phyloP scores from a whole-genome alignment of 2,113 vertebrate species.

The Neolamprologus falcicula region DNA sequence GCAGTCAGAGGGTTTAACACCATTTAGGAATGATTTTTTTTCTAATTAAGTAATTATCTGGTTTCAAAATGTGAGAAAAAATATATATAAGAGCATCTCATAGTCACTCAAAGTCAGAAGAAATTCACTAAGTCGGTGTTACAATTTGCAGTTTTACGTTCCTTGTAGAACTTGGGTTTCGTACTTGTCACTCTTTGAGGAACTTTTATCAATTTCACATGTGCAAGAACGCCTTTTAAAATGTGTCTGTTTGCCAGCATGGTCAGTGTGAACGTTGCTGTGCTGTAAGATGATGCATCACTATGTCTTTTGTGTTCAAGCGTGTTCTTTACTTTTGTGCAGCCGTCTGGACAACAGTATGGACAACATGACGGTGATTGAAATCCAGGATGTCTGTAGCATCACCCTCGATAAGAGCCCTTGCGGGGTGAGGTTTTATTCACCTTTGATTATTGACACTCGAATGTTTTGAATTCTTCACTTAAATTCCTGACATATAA shows the following conservation, averaged over 20 bases:
- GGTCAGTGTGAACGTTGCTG: not conserved
- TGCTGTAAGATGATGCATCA: not conserved
- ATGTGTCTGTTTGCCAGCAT: not conserved
- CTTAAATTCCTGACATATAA: not conserved
- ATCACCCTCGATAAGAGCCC: conserved; percentile 31
- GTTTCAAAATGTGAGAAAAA: not conserved
- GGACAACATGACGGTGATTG: not conserved
- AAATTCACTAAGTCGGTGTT: not conserved
- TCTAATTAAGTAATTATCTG: not conserved
- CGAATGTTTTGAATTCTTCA: not conserved
- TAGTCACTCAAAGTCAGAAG: not conserved
- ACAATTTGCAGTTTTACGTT: not conserved
- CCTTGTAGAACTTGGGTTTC: not conserved
- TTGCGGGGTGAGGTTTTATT: conserved; percentile 50
- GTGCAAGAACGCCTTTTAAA: rapidly evolving
- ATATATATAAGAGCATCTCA: not conserved
- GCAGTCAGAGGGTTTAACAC: not conserved
- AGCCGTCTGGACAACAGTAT: conserved; percentile 41
- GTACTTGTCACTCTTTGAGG: not conserved
- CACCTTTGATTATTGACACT: not conserved
- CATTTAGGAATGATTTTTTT: not conserved
- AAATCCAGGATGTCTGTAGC: conserved; percentile 49
- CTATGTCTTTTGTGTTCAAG: not conserved
- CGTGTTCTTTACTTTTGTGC: not conserved
- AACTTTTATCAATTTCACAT: not conserved